These are phyloP conservation scores for Enteromius fasciolatus DNA, from an alignment of 2,797 vertebrate genomes.

Conservation along the genomic window DNA sequence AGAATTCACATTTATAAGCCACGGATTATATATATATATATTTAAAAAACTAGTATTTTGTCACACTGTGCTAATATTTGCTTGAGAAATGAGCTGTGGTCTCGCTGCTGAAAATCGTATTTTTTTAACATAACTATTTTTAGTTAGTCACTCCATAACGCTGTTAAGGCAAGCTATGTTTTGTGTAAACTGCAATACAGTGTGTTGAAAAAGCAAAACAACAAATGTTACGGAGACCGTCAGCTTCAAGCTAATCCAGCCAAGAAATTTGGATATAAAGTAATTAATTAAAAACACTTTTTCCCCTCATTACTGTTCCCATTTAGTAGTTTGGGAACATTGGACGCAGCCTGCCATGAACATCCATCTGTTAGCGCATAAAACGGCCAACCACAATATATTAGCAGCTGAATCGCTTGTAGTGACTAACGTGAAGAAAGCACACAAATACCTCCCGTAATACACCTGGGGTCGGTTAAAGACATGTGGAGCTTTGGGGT, in stretches of 20 bases:
- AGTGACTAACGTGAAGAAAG: not conserved
- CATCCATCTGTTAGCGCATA: slow-evolving; percentile 31
- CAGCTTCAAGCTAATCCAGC: slow-evolving; percentile 10
- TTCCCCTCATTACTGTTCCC: slow-evolving; percentile 23
- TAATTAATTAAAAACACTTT: slow-evolving; percentile 32
- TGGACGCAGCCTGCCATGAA: slow-evolving; percentile 31
- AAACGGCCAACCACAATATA: not conserved
- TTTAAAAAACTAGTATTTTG: not conserved
- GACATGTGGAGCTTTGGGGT: not conserved
- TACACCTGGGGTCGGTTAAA: slow-evolving; percentile 14
- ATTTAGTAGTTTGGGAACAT: slow-evolving; percentile 37
- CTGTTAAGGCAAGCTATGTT: not conserved
- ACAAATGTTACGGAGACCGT: not conserved
- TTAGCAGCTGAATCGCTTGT: not conserved
- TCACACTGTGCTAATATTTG: not conserved
- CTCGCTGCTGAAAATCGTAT: too few relatives aligned
- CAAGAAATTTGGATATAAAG: slow-evolving; percentile 4
- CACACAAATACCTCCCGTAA: not conserved
- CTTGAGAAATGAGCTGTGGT: not conserved
- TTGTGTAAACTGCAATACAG: not conserved
- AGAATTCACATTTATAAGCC: not conserved
- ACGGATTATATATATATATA: too few relatives aligned
- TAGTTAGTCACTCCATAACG: not conserved
- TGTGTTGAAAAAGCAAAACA: not conserved
- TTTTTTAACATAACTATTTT: not conserved